Conservation (phyloP, 1,140 invertebrate genomes). For the Drosophila orosa region DNA sequence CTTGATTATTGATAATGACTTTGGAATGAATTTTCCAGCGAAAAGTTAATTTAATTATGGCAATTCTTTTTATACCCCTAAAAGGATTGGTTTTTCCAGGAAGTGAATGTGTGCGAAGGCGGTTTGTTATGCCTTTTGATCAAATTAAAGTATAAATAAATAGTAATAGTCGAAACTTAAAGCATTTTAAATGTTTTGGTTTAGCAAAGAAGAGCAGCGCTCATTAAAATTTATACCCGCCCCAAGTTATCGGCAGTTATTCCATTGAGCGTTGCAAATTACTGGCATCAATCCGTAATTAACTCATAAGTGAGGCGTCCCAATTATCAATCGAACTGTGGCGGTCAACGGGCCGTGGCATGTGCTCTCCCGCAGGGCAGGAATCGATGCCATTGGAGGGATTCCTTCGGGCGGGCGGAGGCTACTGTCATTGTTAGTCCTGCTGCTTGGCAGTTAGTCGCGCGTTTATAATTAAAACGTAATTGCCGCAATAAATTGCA, state of each 20-base stretch:
- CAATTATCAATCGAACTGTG: conserved; percentile 41
- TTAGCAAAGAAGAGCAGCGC: background rate
- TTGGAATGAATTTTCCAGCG: conserved; percentile 75
- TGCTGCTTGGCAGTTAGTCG: conserved; percentile 58
- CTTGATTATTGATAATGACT: conserved; percentile 81
- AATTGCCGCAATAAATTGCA: conserved; percentile 82
- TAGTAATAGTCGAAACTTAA: background rate
- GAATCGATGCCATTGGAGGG: conserved; percentile 13
- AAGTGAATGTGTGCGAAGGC: background rate
- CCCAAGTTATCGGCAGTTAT: conserved; percentile 5
- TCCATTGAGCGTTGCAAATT: conserved; percentile 26
- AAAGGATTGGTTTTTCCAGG: conserved; percentile 14
- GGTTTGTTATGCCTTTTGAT: conserved; percentile 1
- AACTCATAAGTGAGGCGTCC: conserved; percentile 40
- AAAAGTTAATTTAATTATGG: conserved; percentile 78
- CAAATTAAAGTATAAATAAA: background rate
- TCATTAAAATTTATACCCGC: conserved; percentile 7
- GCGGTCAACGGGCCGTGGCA: conserved; percentile 28
- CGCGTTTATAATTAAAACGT: conserved; percentile 80
- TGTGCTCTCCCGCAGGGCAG: conserved; percentile 13
- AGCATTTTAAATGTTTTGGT: background rate
- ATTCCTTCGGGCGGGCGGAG: conserved; percentile 30
- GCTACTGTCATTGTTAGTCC: conserved; percentile 47
- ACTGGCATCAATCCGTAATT: conserved; percentile 37
- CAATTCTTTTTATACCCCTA: conserved; percentile 59